Base-by-base conservation (phyloP, 2,113 vertebrate species). In the Penelope pileata region DNA sequence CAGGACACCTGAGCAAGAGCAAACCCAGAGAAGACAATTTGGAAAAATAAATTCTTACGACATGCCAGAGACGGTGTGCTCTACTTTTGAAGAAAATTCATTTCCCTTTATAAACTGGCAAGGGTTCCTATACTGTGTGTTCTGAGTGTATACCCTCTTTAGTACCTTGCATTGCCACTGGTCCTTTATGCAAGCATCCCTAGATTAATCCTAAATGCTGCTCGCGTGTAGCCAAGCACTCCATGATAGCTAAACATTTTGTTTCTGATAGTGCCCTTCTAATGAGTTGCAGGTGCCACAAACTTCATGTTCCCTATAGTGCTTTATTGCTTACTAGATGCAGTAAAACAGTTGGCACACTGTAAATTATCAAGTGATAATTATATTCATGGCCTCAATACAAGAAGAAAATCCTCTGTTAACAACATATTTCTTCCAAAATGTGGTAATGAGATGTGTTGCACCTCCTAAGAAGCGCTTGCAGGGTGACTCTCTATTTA, bases 351-450 rank as follows among this genome's bases (percentile, higher is more conserved):
- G 90, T 95, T 97, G 95, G 82, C 95, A 97, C 78, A 60, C 91
- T 94, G 97, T 97, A 98, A 97, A 97, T 97, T 97, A 97, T 96
- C 95, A 97, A 97, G 97, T 95, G 96, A 91, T 97, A 97, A 98
- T 98, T 97, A 96, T 96, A 97, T 96, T 97, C 93, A 96, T 97
- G 90, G 93, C 94, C 97, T 97, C 83, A 72, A 97, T 97, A 97
- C 93, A 96, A 93, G 93, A 97, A 97, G 95, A 97, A 97, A 97
- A 97, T 96, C 93, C 94, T 97, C 90, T 89, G 94, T 96, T 96
- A 97, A 91, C 96, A 93, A 94, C 91, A 78, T 96, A 95, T 96
- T 97, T 97, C 80, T 96, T 94, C 91, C 93, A 83, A 97, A 97
- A 94, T 89, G 93, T 97, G 95, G 88, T 95, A 96, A 96, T 96